These are phyloP conservation scores for Girardinichthys multiradiatus DNA, from an alignment of 2,113 vertebrate genomes.

Conservation along the genomic window DNA sequence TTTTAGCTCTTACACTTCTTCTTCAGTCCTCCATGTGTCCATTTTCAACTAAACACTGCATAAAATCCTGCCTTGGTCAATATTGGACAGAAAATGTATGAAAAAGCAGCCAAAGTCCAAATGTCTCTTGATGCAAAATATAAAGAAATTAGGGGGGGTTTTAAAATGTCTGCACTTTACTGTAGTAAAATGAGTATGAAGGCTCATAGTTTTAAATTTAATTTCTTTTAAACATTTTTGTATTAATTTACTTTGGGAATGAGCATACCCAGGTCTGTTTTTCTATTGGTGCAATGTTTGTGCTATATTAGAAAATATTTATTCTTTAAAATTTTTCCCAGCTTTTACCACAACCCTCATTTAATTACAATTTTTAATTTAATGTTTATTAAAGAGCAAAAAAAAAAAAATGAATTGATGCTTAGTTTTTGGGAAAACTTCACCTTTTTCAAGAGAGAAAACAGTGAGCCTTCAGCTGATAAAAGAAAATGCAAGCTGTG, in stretches of 20 bases:
- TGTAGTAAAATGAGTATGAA: background rate
- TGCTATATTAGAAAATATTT: background rate
- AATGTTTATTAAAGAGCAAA: background rate
- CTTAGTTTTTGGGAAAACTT: background rate
- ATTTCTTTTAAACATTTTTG: background rate
- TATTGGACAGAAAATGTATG: background rate
- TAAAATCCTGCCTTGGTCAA: background rate
- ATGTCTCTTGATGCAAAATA: background rate
- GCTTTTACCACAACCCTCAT: background rate
- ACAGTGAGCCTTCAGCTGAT: constrained; percentile 51
- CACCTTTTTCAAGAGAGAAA: background rate
- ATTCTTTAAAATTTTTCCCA: background rate
- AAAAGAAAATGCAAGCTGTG: constrained; percentile 7
- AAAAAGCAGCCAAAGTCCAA: background rate
- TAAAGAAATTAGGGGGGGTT: background rate
- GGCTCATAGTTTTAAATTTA: constrained; percentile 13
- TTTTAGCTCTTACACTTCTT: background rate
- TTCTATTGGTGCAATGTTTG: background rate
- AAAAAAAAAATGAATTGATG: background rate
- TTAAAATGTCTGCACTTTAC: background rate
- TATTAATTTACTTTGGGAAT: too few relatives aligned
- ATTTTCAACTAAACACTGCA: background rate
- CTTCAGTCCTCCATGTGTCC: background rate
- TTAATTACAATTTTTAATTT: background rate
- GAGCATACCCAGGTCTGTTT: background rate